Base-by-base conservation (phyloP, 2,888 invertebrate genomes). In the Amphipyra berbera region DNA sequence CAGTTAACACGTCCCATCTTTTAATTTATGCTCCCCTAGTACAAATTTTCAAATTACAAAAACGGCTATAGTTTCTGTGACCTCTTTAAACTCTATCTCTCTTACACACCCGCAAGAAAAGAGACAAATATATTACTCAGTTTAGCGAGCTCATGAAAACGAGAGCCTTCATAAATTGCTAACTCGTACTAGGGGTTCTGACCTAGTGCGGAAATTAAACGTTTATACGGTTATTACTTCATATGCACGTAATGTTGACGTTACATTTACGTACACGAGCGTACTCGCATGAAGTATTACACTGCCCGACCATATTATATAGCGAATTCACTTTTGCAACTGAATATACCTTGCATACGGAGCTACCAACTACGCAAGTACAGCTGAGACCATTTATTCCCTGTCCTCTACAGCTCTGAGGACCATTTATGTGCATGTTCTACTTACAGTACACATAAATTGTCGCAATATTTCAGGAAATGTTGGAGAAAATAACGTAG, bases 181-280 rank as follows among this genome's bases (percentile, higher is more conserved):
- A 21, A 21, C 21, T 21, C 21, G 21, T 21, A 21, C 21, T 21
- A 21, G 7, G 38, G 13, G 30, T 55, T 37, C 55, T 9, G 45
- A 45, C 54, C 45, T 13, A 27, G 37, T 46, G 45, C 54, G 61
- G 57, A 66, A 61, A 66, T 61, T 66, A 66, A 46, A 38, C 54
- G 40, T 49, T 58, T 46, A 14, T 58, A 12, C 47, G 42, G 46
- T 40, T 30, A 38, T 44, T 40, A 40, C 50, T 52, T 27, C 6
- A 42, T 30, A 40, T 38, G 2, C 38, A n/a, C 55, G 45, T 55
- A 38, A 55, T 14, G 27, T 37, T 55, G 38, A 54, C 55, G 38
- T 55, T 30, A 30, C 21, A 38, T 12, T 45, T 50, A 40, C 40
- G 27, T 21, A 40, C 45, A 13, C 10, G 38, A 54, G 45, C 35